Evolutionary conservation across 2,888 invertebrate species (phyloP), one percentile per base, ranked within the genome.

Genomic region (Cephalotes varians): DNA sequence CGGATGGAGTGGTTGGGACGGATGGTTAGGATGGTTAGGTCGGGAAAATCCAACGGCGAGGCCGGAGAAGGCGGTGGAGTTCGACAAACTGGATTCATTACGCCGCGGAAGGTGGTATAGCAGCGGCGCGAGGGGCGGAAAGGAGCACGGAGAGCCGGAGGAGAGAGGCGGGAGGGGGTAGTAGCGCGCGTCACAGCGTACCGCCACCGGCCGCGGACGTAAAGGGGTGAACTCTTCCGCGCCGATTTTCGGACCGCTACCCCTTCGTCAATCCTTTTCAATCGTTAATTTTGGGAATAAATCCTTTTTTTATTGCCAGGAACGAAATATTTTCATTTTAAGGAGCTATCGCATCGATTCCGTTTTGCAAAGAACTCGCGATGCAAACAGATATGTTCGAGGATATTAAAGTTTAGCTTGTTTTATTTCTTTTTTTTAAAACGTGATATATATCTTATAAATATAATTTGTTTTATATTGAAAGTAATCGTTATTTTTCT

Each of bases 21-120:
- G 62, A 60, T 15, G 56, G 72, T 44, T 60, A 73, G 73, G 49
- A 74, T 25, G 51, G 73, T 2, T 51, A 69, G 69, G 34, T 73
- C 31, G 64, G 77, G 67, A 77, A 67, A 77, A 77, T 40, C 67
- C 49, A n/a, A 1, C 40, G 3, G 18, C 47, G n/a, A 25, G 10
- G 51, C 54, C 40, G 31, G 65, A 77, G 77, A 77, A 77, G 77
- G 77, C 67, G 56, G 77, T 77, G 56, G 77, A 77, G 77, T 77
- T 67, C 67, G 67, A 67, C 67, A 77, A 77, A 77, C 77, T 67
- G 77, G 77, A 77, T 77, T 77, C 77, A 77, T 77, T 77, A 77
- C 67, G 56, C 54, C 21, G 44, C 40, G 31, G 21, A 54, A 54
- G 44, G 67, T 56, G 77, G 18, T 31, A 12, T 7, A 21, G 54